Evolutionary conservation across 2,113 vertebrate species (phyloP).

Genomic region (Hipposideros armiger): DNA sequence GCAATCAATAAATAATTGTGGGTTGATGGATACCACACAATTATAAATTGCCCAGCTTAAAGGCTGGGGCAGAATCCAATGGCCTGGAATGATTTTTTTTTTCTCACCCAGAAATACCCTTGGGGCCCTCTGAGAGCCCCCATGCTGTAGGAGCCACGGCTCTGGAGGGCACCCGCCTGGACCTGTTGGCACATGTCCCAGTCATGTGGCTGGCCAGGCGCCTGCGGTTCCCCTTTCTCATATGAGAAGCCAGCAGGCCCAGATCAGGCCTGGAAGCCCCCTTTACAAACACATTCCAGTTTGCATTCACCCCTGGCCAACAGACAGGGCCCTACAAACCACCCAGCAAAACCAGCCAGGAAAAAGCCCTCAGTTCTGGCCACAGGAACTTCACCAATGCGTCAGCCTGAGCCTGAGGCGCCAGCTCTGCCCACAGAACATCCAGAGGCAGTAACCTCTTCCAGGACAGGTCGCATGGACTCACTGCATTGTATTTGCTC

Average conservation of each 20-base stretch:
- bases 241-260: not conserved
- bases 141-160: not conserved
- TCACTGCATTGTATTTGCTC: not conserved
- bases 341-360: constrained; percentile 6
- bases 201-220: not conserved
- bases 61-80: not conserved
- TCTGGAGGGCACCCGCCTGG: not conserved
- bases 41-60: not conserved
- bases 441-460: not conserved
- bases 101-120: not conserved
- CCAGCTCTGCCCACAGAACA: constrained; percentile 64
- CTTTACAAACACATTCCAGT: constrained; percentile 6
- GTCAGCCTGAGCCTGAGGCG: constrained; percentile 14
- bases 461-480: not conserved
- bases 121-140: not conserved
- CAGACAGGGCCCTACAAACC: constrained; percentile 41
- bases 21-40: not conserved
- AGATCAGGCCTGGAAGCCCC: not conserved
- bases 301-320: not conserved
- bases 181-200: not conserved
- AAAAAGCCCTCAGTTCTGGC: constrained; percentile 52
- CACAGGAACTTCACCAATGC: constrained; percentile 51
- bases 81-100: not conserved
- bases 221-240: not conserved
- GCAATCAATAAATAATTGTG: not conserved